Evolutionary conservation across 2,797 vertebrate genomes (phyloP), one percentile per base, ranked within the genome.

Genomic region (Vespertilio murinus): DNA sequence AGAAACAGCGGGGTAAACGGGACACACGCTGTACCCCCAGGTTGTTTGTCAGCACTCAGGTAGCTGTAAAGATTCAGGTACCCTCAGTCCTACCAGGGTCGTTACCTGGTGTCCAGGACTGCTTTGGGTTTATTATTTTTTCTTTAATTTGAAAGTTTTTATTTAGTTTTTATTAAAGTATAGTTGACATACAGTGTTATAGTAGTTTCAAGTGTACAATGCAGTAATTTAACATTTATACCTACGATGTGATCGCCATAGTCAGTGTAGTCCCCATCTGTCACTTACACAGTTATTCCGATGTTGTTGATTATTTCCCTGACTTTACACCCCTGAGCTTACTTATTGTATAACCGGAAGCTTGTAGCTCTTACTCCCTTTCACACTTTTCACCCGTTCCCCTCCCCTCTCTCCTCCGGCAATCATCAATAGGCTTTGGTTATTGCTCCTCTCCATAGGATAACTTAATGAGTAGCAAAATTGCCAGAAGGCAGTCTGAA

Each of bases 391-490:
- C 42, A 35, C 59, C 30, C 22, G 1, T 2, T 23, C 61, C 6
- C 13, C 2, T 42, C 59, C 79, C 59, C 28, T 61, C 40, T 16
- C 18, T 56, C 78, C 56, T 81, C 17, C n/a, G 79, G 56, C 40
- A 45, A 6, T 42, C 42, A 10, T 25, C 61, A 23, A 5, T 16
- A 20, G 80, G 40, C 6, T 35, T 4, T 67, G 42, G 33, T 69
- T 56, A 25, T 70, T 70, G 73, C 64, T 40, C 30, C 49, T 49
- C 90, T 30, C 49, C 5, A 7, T 40, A 59, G 82, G 30, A 23
- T 81, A 61, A 40, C 74, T 96, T 87, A 87, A 47, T 95, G 85
- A 96, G 73, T 33, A 79, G 80, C 64, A 64, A 40, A 93, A 94
- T 73, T 82, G 70, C 73, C 70, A 52, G 80, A 82, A 95, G 73